These are phyloP conservation scores for Drosophila rellima DNA, from an alignment of 2,888 invertebrate species.

Conservation along the genomic window DNA sequence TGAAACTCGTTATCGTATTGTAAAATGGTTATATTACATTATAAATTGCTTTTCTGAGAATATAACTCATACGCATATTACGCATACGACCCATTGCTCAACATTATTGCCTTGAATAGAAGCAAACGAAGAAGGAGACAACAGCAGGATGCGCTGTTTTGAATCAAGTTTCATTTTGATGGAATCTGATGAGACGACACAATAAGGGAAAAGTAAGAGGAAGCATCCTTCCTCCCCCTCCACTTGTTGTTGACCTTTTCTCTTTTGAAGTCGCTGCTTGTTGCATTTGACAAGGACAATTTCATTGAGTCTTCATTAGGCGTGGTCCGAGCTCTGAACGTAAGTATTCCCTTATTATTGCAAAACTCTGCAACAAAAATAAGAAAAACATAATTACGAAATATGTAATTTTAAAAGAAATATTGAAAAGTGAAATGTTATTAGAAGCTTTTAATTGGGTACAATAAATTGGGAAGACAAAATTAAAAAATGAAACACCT, in stretches of 20 bases:
- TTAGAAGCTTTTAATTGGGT: too few relatives aligned
- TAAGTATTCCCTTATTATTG: too few relatives aligned
- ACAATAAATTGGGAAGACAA: too few relatives aligned
- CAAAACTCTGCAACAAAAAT: too few relatives aligned
- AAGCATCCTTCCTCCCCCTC: conserved; percentile 9
- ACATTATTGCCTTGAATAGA: conserved; percentile 8
- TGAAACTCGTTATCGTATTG: neutral
- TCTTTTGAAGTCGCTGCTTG: conserved; percentile 48
- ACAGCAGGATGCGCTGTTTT: conserved; percentile 5
- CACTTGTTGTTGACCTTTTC: conserved; percentile 27
- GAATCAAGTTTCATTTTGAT: conserved; percentile 20
- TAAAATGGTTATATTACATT: conserved; percentile 9
- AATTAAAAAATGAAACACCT: too few relatives aligned
- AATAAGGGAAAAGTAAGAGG: conserved; percentile 7
- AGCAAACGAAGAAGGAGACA: neutral
- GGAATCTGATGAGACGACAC: conserved; percentile 4
- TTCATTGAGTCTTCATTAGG: conserved; percentile 20
- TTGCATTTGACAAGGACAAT: conserved; percentile 55
- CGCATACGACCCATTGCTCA: conserved; percentile 43
- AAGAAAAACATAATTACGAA: too few relatives aligned
- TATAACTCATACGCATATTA: conserved; percentile 52
- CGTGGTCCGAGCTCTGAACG: too few relatives aligned
- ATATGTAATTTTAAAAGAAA: too few relatives aligned
- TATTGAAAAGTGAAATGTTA: too few relatives aligned
- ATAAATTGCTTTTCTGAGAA: conserved; percentile 22